phyloP scores from a whole-genome alignment of 2,797 vertebrate species.

The Nannoperca obscura region DNA sequence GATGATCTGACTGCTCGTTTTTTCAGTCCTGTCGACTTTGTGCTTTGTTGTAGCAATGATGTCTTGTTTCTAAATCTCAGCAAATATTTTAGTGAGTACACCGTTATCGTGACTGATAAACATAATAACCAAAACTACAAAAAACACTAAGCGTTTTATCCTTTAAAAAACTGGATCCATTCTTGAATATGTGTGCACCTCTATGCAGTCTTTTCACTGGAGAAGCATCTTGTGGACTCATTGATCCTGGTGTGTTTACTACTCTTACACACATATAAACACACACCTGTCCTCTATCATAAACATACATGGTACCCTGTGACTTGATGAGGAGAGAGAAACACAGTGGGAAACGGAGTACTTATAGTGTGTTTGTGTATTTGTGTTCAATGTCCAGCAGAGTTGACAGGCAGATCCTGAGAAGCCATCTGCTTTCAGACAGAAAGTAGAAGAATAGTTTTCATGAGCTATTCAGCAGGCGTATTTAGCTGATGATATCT shows the following conservation, averaged over 20 bases:
- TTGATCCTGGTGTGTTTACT: background rate
- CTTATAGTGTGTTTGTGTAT: constrained; percentile 18
- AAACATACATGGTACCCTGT: background rate
- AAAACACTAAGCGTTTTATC: background rate
- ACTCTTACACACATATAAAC: background rate
- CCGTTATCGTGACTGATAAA: background rate
- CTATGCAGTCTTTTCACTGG: background rate
- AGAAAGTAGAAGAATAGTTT: constrained; percentile 14
- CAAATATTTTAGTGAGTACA: background rate
- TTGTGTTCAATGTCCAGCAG: constrained; percentile 41
- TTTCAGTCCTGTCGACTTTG: background rate
- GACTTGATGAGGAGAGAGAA: constrained; percentile 14
- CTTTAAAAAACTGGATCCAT: background rate
- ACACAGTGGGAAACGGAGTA: background rate
- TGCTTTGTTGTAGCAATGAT: no score
- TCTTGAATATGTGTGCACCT: background rate
- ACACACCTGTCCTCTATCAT: background rate
- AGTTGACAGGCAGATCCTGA: constrained; percentile 26
- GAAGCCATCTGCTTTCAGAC: constrained; percentile 30
- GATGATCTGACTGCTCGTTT: background rate
- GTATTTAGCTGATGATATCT: background rate
- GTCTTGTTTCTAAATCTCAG: background rate
- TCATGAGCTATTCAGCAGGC: constrained; percentile 12
- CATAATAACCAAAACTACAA: background rate
- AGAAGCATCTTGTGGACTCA: background rate